Evolutionary conservation across 2,888 invertebrate genomes (phyloP).

Genomic region (Ophion costatus): DNA sequence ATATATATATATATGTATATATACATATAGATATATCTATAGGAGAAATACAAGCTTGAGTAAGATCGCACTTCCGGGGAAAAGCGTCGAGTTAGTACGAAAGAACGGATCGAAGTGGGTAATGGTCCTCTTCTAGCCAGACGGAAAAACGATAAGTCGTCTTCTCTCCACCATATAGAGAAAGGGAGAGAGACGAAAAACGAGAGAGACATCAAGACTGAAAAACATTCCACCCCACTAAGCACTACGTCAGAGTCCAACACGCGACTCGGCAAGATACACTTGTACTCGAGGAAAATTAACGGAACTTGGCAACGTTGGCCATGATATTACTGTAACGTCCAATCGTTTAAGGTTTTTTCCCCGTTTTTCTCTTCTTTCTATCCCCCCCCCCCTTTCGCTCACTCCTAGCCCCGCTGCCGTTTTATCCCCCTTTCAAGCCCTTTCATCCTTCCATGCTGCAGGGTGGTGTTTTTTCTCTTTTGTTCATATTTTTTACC

Average conservation of each 20-base stretch:
- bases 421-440: background rate
- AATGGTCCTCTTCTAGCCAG: slow-evolving; percentile 34
- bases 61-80: slow-evolving; percentile 11
- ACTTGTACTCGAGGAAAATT: slow-evolving; percentile 55
- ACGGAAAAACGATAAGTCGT: slow-evolving; percentile 41
- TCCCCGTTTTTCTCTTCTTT: slow-evolving; percentile 26
- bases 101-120: slow-evolving; percentile 50
- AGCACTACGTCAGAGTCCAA: slow-evolving; percentile 16
- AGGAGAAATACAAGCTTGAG: background rate
- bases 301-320: slow-evolving; percentile 42
- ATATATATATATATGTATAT: background rate
- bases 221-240: slow-evolving; percentile 23
- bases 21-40: background rate
- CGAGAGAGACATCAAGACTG: background rate
- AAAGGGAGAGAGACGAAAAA: slow-evolving; percentile 4
- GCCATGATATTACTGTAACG: slow-evolving; percentile 42
- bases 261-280: slow-evolving; percentile 21
- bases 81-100: slow-evolving; percentile 19
- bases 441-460: background rate
- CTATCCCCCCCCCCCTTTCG: background rate
- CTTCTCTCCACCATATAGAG: slow-evolving; percentile 2
- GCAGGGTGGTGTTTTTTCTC: background rate
- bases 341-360: slow-evolving; percentile 5
- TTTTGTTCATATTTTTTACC: background rate
- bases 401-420: background rate